A percentile compares a stretch with the other conserved stretches of the same genome.
phyloP scores from a whole-genome alignment of 2,797 vertebrate species.

The Pyrocephalus nanus region DNA sequence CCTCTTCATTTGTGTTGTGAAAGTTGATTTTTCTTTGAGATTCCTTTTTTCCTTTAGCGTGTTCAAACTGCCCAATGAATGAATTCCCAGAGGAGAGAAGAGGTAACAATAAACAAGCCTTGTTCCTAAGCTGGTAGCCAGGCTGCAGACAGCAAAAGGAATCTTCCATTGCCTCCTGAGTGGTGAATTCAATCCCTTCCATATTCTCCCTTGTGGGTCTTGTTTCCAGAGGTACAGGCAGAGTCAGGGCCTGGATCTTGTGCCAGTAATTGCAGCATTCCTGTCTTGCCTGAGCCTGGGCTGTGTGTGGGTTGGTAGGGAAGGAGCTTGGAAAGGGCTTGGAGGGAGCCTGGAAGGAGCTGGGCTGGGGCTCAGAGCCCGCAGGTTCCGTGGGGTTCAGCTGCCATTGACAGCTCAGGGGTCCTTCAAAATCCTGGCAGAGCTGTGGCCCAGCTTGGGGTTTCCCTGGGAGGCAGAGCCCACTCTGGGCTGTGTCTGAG shows the following conservation, averaged over 20 bases:
- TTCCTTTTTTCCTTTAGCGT: not conserved
- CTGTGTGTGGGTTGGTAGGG: rapidly evolving
- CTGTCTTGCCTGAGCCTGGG: not conserved
- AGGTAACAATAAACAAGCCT: not conserved
- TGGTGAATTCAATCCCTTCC: not conserved
- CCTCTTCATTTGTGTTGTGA: not conserved
- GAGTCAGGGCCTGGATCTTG: not conserved
- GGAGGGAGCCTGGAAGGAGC: not conserved
- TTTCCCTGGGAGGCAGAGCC: not conserved
- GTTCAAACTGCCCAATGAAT: not conserved
- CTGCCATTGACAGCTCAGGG: not conserved
- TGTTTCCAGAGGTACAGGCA: not conserved
- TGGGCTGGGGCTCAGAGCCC: not conserved
- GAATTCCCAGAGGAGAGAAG: not conserved
- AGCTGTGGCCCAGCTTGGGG: not conserved
- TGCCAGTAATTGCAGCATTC: not conserved
- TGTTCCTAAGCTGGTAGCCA: not conserved
- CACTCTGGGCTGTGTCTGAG: not conserved
- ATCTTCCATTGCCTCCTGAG: not conserved
- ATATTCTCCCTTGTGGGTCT: not conserved
- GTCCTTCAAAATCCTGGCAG: not conserved
- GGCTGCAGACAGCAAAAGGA: not conserved
- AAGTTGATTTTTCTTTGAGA: not conserved
- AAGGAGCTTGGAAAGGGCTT: not conserved
- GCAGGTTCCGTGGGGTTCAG: not conserved